Evolutionary conservation across 2,113 vertebrate species (phyloP), one percentile per base, ranked within the genome.

Genomic region (Marcusenius ussheri): DNA sequence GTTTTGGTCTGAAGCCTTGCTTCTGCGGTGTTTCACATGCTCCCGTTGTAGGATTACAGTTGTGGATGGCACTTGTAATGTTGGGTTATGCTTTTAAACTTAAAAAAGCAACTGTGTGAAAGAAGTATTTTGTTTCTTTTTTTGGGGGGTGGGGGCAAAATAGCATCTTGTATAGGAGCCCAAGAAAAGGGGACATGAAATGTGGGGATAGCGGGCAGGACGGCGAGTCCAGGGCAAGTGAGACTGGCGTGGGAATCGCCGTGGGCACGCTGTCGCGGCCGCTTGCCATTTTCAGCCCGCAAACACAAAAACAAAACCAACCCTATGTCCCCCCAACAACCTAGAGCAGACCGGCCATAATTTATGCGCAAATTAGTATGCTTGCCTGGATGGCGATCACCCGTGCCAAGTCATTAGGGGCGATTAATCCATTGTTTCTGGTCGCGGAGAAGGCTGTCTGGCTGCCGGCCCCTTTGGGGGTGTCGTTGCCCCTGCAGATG

Each of bases 341-440:
- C 87, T 86, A 93, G 94, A 95, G 95, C 95, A 95, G 94, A 95
- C 92, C 90, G 91, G 5, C 80, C 94, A 94, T 95, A 96, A 97
- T 95, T 95, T 95, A 94, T 92, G 93, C 93, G 88, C 93, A 95
- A 93, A 95, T 96, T 94, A 96, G 93, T 51, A 88, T 39, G 56
- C 95, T 94, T 92, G 94, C 92, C 93, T 93, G 94, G 93, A 92
- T 96, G 90, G 94, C 94, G 92, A 94, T 95, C 95, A 95, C 85
- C 93, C 94, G 90, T 50, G 91, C 95, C 93, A 94, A 93, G 93
- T 92, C 91, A 93, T 92, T 92, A 94, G 93, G 93, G 93, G 74
- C 66, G 91, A 96, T 96, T 96, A 95, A 95, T 95, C 95, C 93
- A 94, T 96, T 95, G 96, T 95, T 96, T 95, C 91, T 90, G 83